Evolutionary conservation across 2,797 vertebrate species (phyloP), one percentile per base, ranked within the genome.

Genomic region (Falco berigora): DNA sequence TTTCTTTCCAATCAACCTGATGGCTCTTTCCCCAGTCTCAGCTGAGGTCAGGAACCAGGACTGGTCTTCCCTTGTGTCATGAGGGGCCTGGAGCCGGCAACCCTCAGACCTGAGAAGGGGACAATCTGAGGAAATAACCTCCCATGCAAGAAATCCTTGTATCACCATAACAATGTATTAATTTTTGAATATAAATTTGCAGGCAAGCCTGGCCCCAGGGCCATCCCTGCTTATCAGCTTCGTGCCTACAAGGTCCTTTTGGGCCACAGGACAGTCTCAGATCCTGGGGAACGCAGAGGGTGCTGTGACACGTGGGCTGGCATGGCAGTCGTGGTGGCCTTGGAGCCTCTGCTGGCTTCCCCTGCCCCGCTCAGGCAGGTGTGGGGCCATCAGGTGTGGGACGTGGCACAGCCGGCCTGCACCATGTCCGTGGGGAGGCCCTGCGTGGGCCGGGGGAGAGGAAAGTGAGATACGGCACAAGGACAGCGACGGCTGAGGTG

Each of bases 341-440:
- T 61, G 44, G 49, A 27, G 77, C 25, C 56, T 52, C 59, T 67
- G 27, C 42, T 22, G 14, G 13, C 32, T 72, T 23, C 21, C 24
- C 23, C 32, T 32, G 61, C 9, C 13, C 24, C 5, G 3, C 34
- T 32, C 6, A 49, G 34, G 52, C 25, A 24, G 32, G 3, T 5
- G 30, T 24, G 63, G 20, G 55, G 9, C 32, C 30, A 25, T 17
- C 24, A 42, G 32, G 27, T 2, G 21, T 2, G 61, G 42, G 69
- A 78, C 5, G 7, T 21, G 38, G 50, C 76, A 66, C 11, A 0
- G 0, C 20, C 6, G 19, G 30, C 49, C 13, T 25, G 42, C 0
- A 0, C 2, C 10, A 52, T 6, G 14, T 6, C 19, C 42, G 32
- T 14, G 56, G 49, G 20, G 27, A 86, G 24, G 42, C 42, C 56